Base-by-base conservation (phyloP, 2,113 vertebrate species). In the Protobothrops flavoviridis region DNA sequence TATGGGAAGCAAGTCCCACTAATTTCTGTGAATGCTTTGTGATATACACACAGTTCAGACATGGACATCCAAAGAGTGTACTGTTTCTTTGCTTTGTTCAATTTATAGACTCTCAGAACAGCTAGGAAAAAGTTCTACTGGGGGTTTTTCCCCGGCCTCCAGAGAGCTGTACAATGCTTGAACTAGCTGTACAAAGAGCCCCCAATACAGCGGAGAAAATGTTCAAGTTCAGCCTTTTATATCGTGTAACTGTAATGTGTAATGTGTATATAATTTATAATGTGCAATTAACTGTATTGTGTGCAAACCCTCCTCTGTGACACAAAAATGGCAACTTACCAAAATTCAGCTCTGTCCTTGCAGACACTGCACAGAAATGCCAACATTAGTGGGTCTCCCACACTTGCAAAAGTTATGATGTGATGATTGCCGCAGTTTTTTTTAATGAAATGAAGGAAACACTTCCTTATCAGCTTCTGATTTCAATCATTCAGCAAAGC, bases 381-480 rank as follows among this genome's bases (percentile, higher is more conserved):
- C 59, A 88, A 43, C 48, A 29, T 50, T 64, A 74, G 39, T 69
- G n/a, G 52, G 57, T 48, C 57, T 87, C 91, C 81, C 17, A 87
- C 91, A 61, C 39, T 92, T 87, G 55, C 39, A 61, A 50, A 92
- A 92, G 81, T 87, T 87, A 87, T 91, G 91, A 87, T 87, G 91
- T 87, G 81, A 87, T 61, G 23, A 87, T 59, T 61, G 91, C 55
- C 4, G 26, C 1, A 0, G 21, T 57, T 64, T 8, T n/a, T 45
- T 29, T 85, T 43, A 69, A 86, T 52, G 39, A 74, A 69, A 81
- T 33, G 50, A 88, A 59, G 6, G 64, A 93, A 85, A 20, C 53
- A 33, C 64, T 89, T 85, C 53, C 52, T 5, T 93, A 88, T 87
- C 91, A 88, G 33, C 57, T 85, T 85, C 52, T 74, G 48, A 57